Evolutionary conservation across 2,797 vertebrate species (phyloP).

Genomic region (Prionace glauca): DNA sequence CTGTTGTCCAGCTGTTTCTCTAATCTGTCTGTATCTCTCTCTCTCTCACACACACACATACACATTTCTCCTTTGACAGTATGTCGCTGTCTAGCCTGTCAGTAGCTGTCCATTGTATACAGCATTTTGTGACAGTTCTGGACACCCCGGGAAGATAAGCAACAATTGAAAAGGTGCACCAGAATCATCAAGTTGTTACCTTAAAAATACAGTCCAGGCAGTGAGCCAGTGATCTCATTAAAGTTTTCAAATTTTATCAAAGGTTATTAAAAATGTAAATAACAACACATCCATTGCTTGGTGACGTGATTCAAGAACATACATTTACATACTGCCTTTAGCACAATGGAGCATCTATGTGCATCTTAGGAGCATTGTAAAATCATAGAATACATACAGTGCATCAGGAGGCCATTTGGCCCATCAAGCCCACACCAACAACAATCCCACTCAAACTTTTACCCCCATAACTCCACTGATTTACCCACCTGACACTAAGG

Average conservation of each 20-base stretch:
- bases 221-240: not conserved
- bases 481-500: too few relatives aligned
- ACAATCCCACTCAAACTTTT: too few relatives aligned
- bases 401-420: too few relatives aligned
- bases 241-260: not conserved
- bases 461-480: too few relatives aligned
- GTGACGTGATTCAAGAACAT: not conserved
- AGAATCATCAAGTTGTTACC: not conserved
- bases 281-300: not conserved
- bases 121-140: not conserved
- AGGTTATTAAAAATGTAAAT: not conserved
- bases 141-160: not conserved
- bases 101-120: not conserved
- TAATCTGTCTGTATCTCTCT: not conserved
- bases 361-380: not conserved
- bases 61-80: not conserved
- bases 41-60: not conserved
- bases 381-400: not conserved
- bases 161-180: not conserved
- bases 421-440: too few relatives aligned
- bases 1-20: not conserved
- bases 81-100: not conserved
- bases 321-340: not conserved
- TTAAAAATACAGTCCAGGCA: not conserved
- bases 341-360: not conserved